Evolutionary conservation across 2,113 vertebrate species (phyloP).

Genomic region (Gobio gobio): DNA sequence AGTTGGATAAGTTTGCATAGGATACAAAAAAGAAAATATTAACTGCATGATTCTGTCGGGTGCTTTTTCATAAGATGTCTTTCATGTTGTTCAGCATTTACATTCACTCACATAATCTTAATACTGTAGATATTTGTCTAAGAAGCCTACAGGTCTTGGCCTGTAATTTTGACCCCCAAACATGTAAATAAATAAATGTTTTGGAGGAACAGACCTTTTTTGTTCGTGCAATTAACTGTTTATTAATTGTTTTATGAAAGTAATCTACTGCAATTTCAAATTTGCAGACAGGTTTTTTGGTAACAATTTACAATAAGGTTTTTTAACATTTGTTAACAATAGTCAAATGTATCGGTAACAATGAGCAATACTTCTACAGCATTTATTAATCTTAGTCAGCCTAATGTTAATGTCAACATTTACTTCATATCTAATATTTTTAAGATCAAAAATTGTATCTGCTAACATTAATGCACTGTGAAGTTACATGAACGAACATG

Average conservation of each 20-base stretch:
- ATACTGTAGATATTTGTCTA: too few species aligned
- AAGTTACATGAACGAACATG: too few species aligned
- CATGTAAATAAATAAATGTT: conserved; percentile 28
- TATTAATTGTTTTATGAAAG: not conserved
- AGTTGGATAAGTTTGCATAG: not conserved
- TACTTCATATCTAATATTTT: too few species aligned
- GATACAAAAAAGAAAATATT: not conserved
- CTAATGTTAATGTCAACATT: too few species aligned
- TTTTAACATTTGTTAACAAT: too few species aligned
- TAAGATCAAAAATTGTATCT: too few species aligned
- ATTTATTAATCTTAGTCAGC: too few species aligned
- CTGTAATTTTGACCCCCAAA: not conserved
- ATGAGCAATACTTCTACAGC: too few species aligned
- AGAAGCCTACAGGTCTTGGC: not conserved
- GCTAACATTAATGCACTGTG: too few species aligned
- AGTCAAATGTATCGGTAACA: too few species aligned
- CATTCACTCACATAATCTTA: not conserved
- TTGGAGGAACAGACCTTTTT: not conserved
- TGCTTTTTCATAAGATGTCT: conserved; percentile 19
- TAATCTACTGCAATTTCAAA: not conserved
- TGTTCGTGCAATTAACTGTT: not conserved
- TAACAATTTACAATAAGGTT: too few species aligned
- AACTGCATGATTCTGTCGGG: conserved; percentile 27
- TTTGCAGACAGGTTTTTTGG: not conserved
- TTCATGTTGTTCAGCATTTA: conserved; percentile 12